Conservation (phyloP, 1,140 invertebrate genomes). For the Drosophila rhopaloa region DNA sequence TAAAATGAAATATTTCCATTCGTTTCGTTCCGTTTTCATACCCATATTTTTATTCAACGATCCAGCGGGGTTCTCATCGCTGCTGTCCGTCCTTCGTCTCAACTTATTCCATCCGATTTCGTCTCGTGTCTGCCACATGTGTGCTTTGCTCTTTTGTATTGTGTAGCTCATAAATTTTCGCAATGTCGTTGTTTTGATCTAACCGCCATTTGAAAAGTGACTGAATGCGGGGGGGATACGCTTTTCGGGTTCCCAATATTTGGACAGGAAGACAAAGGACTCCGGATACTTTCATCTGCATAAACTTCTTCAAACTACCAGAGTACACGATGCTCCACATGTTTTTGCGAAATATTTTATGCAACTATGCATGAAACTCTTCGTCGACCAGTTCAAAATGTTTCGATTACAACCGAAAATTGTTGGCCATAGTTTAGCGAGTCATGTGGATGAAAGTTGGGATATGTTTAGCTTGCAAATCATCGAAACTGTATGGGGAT, state of each 20-base stretch:
- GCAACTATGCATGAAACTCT: conserved; percentile 63
- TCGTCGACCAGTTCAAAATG: conserved; percentile 41
- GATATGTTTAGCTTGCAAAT: conserved; percentile 43
- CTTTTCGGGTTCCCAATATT: conserved; percentile 35
- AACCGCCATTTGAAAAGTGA: conserved; percentile 48
- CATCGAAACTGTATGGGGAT: conserved; percentile 6
- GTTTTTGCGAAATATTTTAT: conserved; percentile 57
- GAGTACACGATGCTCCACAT: conserved; percentile 33
- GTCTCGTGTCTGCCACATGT: conserved; percentile 57
- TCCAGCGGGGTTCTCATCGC: conserved; percentile 14
- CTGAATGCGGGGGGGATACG: neutral
- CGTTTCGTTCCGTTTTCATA: conserved; percentile 67
- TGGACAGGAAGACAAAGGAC: conserved; percentile 51
- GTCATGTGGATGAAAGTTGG: conserved; percentile 27
- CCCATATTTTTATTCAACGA: conserved; percentile 40
- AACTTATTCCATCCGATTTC: conserved; percentile 7
- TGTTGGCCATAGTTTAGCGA: conserved; percentile 52
- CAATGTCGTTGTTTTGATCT: conserved; percentile 52
- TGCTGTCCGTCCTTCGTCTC: conserved; percentile 15
- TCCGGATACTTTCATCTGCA: conserved; percentile 27
- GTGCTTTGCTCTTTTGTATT: conserved; percentile 43
- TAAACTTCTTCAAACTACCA: conserved; percentile 24
- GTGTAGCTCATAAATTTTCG: conserved; percentile 56
- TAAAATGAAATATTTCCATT: conserved; percentile 79
- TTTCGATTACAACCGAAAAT: conserved; percentile 71